Percentiles rank a stretch among this genome's conserved stretches.
phyloP scores from a whole-genome alignment of 1,140 invertebrate genomes.

The Drosophila parabipectinata region DNA sequence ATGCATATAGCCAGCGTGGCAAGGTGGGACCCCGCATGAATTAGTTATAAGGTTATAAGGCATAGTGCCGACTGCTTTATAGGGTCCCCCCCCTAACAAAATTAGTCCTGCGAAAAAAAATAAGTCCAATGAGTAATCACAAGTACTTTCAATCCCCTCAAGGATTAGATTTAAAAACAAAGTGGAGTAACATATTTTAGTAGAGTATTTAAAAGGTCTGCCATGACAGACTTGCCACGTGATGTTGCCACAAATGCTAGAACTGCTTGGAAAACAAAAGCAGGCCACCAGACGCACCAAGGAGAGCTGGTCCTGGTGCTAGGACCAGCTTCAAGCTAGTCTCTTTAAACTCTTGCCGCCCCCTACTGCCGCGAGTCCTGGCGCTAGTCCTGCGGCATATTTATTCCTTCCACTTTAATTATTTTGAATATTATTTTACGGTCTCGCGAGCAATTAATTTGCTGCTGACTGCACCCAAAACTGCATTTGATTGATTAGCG shows the following conservation, averaged over 20 bases:
- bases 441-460: slow-evolving; percentile 34
- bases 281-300: neutral
- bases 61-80: slow-evolving; percentile 43
- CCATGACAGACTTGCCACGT: slow-evolving; percentile 24
- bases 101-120: slow-evolving; percentile 32
- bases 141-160: too few relatives aligned
- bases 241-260: slow-evolving; percentile 29
- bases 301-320: slow-evolving; percentile 1
- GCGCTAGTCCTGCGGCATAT: neutral
- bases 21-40: slow-evolving; percentile 64
- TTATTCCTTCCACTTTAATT: neutral
- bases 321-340: neutral
- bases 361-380: too few relatives aligned
- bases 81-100: slow-evolving; percentile 42
- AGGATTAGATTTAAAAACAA: neutral
- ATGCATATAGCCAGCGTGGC: slow-evolving; percentile 61
- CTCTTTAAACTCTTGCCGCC: too few relatives aligned
- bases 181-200: too few relatives aligned
- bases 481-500: slow-evolving; percentile 41
- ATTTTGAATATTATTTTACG: slow-evolving; percentile 22
- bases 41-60: slow-evolving; percentile 69
- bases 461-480: slow-evolving; percentile 33
- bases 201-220: neutral
- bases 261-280: neutral
- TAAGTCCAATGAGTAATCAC: neutral